A percentile compares a stretch with the other conserved stretches of the same genome.
These are phyloP conservation scores for Calliopsis andreniformis DNA, from an alignment of 1,140 invertebrate genomes.

Conservation along the genomic window DNA sequence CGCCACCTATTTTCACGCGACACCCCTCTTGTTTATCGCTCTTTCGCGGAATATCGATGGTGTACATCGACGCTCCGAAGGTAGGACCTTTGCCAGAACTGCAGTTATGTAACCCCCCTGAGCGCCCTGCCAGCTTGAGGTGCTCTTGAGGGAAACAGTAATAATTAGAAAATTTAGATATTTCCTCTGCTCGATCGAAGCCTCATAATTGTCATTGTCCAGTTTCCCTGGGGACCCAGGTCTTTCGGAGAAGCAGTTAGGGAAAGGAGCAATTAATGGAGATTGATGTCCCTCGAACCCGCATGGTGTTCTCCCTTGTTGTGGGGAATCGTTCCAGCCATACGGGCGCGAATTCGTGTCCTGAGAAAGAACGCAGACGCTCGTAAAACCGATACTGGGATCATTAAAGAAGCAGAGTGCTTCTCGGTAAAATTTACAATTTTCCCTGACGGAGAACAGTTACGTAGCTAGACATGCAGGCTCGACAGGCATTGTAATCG, in stretches of 20 bases:
- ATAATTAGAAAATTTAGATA: no score
- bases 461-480: no score
- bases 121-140: no score
- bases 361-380: background rate
- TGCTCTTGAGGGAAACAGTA: no score
- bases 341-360: constrained; percentile 51
- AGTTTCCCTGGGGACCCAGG: background rate
- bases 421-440: no score
- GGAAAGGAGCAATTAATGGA: constrained; percentile 48
- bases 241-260: constrained; percentile 43
- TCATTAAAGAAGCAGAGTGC: background rate
- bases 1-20: background rate
- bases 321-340: constrained; percentile 16
- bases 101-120: constrained; percentile 11
- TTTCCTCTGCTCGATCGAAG: background rate
- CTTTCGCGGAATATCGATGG: background rate
- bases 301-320: constrained; percentile 39
- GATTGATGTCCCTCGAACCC: constrained; percentile 46
- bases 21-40: constrained; percentile 3
- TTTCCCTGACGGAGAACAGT: no score
- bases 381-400: background rate
- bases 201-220: background rate
- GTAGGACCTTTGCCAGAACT: background rate
- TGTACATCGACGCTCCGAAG: background rate
- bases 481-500: no score